These are phyloP conservation scores for Pachyrhynchus sulphureomaculatus DNA, from an alignment of 1,140 invertebrate species.

Conservation along the genomic window DNA sequence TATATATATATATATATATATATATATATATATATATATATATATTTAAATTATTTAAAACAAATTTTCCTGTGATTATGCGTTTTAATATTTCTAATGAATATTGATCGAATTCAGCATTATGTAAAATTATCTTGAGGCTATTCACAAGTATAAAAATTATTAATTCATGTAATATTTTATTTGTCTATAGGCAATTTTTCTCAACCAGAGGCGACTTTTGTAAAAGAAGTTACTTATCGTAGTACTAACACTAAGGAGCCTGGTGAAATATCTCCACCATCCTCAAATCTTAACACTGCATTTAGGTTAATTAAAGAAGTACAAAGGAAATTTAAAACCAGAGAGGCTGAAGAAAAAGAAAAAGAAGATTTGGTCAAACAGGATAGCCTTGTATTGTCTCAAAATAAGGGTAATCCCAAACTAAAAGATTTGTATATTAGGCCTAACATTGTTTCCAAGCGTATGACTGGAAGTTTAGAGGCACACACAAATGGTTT, in stretches of 20 bases:
- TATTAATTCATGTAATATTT: too few relatives aligned
- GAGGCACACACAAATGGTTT: slow-evolving; percentile 98
- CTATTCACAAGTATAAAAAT: too few relatives aligned
- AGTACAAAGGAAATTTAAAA: slow-evolving; percentile 98
- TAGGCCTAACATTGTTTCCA: slow-evolving; percentile 96
- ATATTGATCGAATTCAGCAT: too few relatives aligned
- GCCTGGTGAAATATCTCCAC: slow-evolving; percentile 92
- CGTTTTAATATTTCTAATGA: too few relatives aligned
- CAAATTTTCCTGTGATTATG: too few relatives aligned
- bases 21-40: too few relatives aligned
- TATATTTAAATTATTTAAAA: too few relatives aligned
- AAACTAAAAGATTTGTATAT: slow-evolving; percentile 99
- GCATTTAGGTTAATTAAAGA: slow-evolving; percentile 98
- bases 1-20: too few relatives aligned
- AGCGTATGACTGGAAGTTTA: slow-evolving; percentile 91
- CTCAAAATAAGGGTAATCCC: slow-evolving; percentile 96
- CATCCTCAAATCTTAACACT: slow-evolving; percentile 94
- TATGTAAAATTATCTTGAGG: too few relatives aligned
- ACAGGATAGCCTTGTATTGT: slow-evolving; percentile 95
- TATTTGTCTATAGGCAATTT: slow-evolving; percentile 64
- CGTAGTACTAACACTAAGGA: slow-evolving; percentile 97
- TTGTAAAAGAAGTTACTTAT: slow-evolving; percentile 99
- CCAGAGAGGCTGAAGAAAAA: slow-evolving; percentile 95
- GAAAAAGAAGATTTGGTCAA: slow-evolving; percentile 99
- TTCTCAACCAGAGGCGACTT: slow-evolving; percentile 92